These are phyloP conservation scores for Aramus guarauna DNA, from an alignment of 2,113 vertebrate genomes.

Conservation along the genomic window DNA sequence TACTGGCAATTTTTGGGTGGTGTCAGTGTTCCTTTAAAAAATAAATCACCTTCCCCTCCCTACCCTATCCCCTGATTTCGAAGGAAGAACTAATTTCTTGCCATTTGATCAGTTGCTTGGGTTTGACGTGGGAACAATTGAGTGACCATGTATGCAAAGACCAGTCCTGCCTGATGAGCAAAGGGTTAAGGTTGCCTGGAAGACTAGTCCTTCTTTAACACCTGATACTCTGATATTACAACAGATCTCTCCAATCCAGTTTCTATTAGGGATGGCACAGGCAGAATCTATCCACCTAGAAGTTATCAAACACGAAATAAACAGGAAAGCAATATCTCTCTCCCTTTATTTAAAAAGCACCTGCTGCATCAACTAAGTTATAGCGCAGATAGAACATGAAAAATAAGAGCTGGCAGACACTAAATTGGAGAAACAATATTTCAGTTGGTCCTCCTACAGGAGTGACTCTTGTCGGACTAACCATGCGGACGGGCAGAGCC, in stretches of 20 bases:
- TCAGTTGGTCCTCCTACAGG: background rate
- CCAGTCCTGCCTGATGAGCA: background rate
- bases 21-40: background rate
- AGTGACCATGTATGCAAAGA: background rate
- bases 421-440: slow-evolving; percentile 28
- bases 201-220: background rate
- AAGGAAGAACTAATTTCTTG: background rate
- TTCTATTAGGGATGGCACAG: background rate
- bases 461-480: background rate
- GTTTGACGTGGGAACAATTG: background rate
- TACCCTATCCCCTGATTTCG: background rate
- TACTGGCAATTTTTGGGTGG: background rate
- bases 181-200: background rate
- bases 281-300: background rate
- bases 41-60: background rate
- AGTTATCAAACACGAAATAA: slow-evolving; percentile 22
- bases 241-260: background rate
- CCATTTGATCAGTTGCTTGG: background rate
- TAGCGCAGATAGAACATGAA: slow-evolving; percentile 7
- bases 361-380: slow-evolving; percentile 36
- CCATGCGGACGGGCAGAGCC: background rate
- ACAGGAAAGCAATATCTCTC: background rate
- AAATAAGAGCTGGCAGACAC: slow-evolving; percentile 34
- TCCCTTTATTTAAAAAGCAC: slow-evolving; percentile 43
- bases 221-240: background rate